These are phyloP conservation scores for Solea solea DNA, from an alignment of 2,113 vertebrate genomes.

Conservation along the genomic window DNA sequence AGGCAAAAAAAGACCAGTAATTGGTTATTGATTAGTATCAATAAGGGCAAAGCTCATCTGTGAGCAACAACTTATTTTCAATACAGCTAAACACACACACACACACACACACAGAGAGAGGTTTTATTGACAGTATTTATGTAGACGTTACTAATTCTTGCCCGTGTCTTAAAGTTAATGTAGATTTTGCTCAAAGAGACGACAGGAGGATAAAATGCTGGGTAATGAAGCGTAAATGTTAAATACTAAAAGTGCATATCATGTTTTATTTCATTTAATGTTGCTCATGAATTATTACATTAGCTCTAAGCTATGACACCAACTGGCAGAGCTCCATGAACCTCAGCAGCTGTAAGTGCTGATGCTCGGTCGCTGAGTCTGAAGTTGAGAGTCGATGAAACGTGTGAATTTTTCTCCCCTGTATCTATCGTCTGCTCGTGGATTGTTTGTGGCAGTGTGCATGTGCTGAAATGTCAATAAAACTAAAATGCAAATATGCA, in stretches of 20 bases:
- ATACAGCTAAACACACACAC: constrained; percentile 53
- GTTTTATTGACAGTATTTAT: constrained; percentile 7
- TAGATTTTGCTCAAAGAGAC: neutral
- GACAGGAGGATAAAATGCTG: neutral
- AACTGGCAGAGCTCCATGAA: neutral
- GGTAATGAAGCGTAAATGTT: neutral
- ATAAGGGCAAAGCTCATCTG: constrained; percentile 64
- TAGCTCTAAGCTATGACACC: neutral
- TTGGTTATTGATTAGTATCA: constrained; percentile 73
- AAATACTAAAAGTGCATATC: neutral
- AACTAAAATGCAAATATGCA: neutral
- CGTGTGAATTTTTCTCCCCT: neutral
- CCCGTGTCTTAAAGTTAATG: neutral
- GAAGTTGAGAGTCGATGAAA: neutral
- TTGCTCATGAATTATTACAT: neutral
- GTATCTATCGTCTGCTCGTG: no score
- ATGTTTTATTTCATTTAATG: neutral
- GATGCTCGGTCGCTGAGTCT: neutral
- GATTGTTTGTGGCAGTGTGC: neutral
- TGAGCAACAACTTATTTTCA: constrained; percentile 65
- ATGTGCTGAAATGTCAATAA: neutral
- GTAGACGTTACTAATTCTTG: constrained; percentile 1
- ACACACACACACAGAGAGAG: neutral
- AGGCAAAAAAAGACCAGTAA: constrained; percentile 61
- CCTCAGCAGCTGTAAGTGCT: neutral